Base-by-base conservation (phyloP, 1,140 invertebrate genomes). In the Octopus sinensis region DNA sequence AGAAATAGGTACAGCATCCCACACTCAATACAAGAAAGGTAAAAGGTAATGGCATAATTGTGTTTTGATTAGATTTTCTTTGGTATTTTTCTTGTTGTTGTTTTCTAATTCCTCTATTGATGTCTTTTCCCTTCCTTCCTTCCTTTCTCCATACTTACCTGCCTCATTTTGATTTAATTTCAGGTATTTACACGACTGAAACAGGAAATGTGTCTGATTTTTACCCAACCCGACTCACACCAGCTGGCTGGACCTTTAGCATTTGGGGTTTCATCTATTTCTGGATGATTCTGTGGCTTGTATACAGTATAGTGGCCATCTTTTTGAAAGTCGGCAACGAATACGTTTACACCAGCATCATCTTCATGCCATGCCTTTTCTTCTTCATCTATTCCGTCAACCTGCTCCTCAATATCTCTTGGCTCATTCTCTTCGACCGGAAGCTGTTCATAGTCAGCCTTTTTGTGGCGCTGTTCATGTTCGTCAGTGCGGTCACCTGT, bases 211-310 rank as follows among this genome's bases (percentile, higher is more conserved):
- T 90, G 4, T 88, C 88, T 2, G 79, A 86, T 76, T n/a, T 75
- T 54, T 87, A 82, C 78, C 79, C 82, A 71, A 78, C 87, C 4
- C 81, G 89, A 43, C 85, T 90, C 30, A 89, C 89, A 12, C 89
- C 88, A 53, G 85, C 87, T 10, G 85, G 86, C 30, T 88, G 85
- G 85, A 87, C 88, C 9, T 90, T 90, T 81, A 82, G 84, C 43
- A 88, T 89, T 51, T 90, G 89, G 89, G 86, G 85, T 4, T 68
- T 89, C 52, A 89, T 90, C 43, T 89, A 89, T 80, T 68, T 86
- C 5, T 87, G 87, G 85, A 87, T 89, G 81, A 80, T 81, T 30
- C 6, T 84, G 3, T 87, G 84, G 85, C 78, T 87, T 17, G 30
- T 89, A n/a, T 88, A 88, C 82, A 80, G 79, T 56, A 17, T 87